Evolutionary conservation across 2,113 vertebrate species (phyloP).

Genomic region (Tachysurus vachellii): DNA sequence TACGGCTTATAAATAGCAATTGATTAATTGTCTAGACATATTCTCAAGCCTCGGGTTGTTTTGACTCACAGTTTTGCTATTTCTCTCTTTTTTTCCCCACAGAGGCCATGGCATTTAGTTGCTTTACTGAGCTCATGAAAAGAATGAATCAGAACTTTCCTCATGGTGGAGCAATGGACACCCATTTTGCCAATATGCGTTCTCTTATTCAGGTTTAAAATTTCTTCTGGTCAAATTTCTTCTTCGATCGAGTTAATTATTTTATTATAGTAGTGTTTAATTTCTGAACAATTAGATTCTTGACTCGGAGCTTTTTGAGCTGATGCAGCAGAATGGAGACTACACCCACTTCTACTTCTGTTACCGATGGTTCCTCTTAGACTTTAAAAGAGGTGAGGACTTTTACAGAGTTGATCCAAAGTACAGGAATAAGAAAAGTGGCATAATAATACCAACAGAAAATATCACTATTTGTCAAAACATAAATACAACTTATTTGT

Average conservation of each 20-base stretch:
- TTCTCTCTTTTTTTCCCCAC: constrained; percentile 37
- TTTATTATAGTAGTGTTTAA: neutral
- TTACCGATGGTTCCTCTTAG: constrained; percentile 97
- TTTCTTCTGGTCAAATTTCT: neutral
- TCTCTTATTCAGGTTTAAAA: constrained; percentile 90
- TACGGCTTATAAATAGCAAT: constrained; percentile 27
- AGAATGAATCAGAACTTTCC: constrained; percentile 99
- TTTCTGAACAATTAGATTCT: constrained; percentile 79
- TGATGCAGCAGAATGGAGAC: constrained; percentile 99
- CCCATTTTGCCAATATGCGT: constrained; percentile 97
- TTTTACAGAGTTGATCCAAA: neutral
- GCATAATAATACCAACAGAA: neutral
- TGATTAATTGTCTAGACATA: neutral
- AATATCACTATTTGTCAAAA: neutral
- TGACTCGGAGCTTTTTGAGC: constrained; percentile 95
- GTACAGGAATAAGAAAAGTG: neutral
- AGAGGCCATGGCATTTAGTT: constrained; percentile 97
- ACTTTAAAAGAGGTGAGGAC: constrained; percentile 91
- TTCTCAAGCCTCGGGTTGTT: neutral
- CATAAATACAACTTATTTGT: neutral
- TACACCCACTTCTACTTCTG: constrained; percentile 99
- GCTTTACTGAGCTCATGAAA: constrained; percentile 97
- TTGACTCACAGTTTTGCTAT: neutral
- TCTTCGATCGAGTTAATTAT: neutral
- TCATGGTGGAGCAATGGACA: constrained; percentile 96